A percentile compares a stretch with the other conserved stretches of the same genome.
phyloP scores from a whole-genome alignment of 1,140 invertebrate genomes.

The Paracyclopina nana region DNA sequence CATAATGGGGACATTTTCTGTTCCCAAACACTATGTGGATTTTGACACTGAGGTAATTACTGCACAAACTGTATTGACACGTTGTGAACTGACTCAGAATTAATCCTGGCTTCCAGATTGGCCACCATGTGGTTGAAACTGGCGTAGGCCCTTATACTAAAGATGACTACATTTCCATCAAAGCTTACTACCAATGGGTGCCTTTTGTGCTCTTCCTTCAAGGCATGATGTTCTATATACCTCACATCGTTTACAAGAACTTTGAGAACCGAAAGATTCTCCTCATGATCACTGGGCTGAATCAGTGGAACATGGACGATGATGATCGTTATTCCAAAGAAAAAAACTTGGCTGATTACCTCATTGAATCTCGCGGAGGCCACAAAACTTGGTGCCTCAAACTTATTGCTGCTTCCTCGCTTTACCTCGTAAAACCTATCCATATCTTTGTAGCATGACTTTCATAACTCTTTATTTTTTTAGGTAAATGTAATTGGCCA shows the following conservation, averaged over 20 bases:
- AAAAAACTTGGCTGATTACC: constrained; percentile 14
- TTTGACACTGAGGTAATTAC: background rate
- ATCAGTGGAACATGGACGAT: constrained; percentile 1
- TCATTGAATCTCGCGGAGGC: constrained; percentile 8
- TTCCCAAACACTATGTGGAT: constrained; percentile 16
- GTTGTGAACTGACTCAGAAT: too few species aligned
- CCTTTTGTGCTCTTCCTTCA: constrained; percentile 22
- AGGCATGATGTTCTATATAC: constrained; percentile 25
- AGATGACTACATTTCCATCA: background rate
- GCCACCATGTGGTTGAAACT: constrained; percentile 1
- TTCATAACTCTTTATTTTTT: too few species aligned
- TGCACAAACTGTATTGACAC: too few species aligned
- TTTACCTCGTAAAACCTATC: too few species aligned
- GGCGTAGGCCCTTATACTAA: constrained; percentile 15
- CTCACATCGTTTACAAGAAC: constrained; percentile 26
- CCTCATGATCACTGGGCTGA: constrained; percentile 19
- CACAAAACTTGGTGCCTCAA: constrained; percentile 8
- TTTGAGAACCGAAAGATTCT: constrained; percentile 29
- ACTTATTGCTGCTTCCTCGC: constrained; percentile 16
- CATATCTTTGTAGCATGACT: too few species aligned
- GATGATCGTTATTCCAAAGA: constrained; percentile 14
- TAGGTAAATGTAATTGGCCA: constrained; percentile 27
- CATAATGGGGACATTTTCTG: constrained; percentile 15
- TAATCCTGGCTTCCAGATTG: too few species aligned
- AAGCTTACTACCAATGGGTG: constrained; percentile 32